These are phyloP conservation scores for Pachypanchax playfairii DNA, from an alignment of 2,113 vertebrate genomes.

Conservation along the genomic window DNA sequence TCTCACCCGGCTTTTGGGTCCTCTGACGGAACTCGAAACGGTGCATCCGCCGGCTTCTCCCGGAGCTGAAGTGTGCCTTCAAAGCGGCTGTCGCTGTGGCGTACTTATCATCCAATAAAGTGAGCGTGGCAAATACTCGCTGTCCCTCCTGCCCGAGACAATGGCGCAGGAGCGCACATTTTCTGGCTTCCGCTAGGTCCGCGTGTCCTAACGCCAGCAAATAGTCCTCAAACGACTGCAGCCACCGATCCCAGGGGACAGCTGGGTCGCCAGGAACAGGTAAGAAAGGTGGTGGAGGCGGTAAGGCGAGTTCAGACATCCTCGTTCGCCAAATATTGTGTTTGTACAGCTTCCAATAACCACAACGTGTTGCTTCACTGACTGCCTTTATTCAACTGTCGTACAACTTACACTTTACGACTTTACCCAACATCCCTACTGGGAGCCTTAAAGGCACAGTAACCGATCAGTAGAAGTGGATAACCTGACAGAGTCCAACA, in stretches of 20 bases:
- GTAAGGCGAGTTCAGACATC: neutral
- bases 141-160: neutral
- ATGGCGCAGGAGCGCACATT: neutral
- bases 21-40: neutral
- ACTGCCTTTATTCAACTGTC: too few relatives aligned
- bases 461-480: too few relatives aligned
- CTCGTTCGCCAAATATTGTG: neutral
- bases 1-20: neutral
- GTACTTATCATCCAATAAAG: neutral
- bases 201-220: constrained; percentile 1
- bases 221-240: neutral
- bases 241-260: neutral
- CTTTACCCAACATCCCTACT: too few relatives aligned
- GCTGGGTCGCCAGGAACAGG: neutral
- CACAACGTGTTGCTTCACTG: too few relatives aligned
- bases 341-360: too few relatives aligned
- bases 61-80: neutral
- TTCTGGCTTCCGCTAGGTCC: neutral
- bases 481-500: too few relatives aligned
- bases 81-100: neutral
- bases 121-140: neutral
- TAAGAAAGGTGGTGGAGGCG: neutral
- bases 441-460: too few relatives aligned
- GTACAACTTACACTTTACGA: too few relatives aligned
- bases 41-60: neutral